Percentiles rank a stretch among this genome's conserved stretches.
Conservation (phyloP, 2,888 invertebrate genomes). For the Phasia obesa region DNA sequence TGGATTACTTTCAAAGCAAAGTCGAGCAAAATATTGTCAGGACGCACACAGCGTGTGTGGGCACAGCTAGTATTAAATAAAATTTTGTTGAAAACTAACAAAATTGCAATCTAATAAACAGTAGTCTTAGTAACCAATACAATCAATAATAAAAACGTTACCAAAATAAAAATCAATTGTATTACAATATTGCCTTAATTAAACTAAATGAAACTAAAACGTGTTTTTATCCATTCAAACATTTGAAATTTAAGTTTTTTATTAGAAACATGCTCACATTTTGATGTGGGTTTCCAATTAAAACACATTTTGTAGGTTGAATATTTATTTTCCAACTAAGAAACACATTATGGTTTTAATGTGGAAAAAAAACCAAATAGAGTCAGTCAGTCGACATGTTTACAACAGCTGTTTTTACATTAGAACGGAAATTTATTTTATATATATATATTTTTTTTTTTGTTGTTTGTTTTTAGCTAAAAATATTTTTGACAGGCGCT, state of each 20-base stretch:
- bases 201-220: too few species aligned
- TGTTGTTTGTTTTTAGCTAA: neutral
- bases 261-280: neutral
- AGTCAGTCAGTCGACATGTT: conserved; percentile 55
- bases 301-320: conserved; percentile 26
- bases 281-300: neutral
- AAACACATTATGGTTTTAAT: neutral
- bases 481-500: neutral
- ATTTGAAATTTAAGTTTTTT: conserved; percentile 3
- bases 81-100: too few species aligned
- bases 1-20: too few species aligned
- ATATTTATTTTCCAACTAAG: neutral
- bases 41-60: too few species aligned
- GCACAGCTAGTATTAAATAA: too few species aligned
- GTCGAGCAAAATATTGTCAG: too few species aligned
- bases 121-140: too few species aligned
- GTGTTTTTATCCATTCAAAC: conserved; percentile 17
- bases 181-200: too few species aligned
- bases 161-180: too few species aligned
- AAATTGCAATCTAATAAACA: too few species aligned
- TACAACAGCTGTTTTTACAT: conserved; percentile 69
- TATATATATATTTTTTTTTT: conserved; percentile 3
- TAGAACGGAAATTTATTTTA: conserved; percentile 4
- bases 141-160: too few species aligned
- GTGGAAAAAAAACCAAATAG: conserved; percentile 49